These are phyloP conservation scores for Nemapogon koenigi DNA, from an alignment of 2,888 invertebrate genomes.

Conservation along the genomic window DNA sequence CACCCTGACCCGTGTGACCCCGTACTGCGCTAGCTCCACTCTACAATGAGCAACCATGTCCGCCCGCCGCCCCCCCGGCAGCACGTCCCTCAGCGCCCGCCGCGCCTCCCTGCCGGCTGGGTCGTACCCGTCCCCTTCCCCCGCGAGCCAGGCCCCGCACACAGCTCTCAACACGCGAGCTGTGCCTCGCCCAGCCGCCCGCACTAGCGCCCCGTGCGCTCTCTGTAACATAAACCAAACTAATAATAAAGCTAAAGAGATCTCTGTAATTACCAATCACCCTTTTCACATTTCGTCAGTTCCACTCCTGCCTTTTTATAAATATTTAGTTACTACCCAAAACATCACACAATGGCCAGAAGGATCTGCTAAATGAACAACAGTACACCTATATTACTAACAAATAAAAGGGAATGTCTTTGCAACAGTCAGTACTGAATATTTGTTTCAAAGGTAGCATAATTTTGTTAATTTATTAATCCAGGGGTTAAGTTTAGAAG, in stretches of 20 bases:
- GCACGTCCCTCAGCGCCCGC: slow-evolving; percentile 15
- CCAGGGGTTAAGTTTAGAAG: too few relatives aligned
- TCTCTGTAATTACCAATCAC: neutral
- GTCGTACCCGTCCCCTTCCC: neutral
- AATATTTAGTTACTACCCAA: too few relatives aligned
- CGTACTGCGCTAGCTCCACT: slow-evolving; percentile 25
- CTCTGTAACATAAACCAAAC: neutral
- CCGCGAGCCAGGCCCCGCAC: neutral
- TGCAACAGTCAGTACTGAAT: too few relatives aligned
- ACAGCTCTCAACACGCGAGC: slow-evolving; percentile 1
- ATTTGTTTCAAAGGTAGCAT: too few relatives aligned
- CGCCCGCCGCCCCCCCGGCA: slow-evolving; percentile 61
- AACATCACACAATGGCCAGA: too few relatives aligned
- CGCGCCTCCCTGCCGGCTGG: slow-evolving; percentile 2
- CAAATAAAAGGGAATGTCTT: too few relatives aligned
- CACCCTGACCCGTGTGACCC: neutral
- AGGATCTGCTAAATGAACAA: too few relatives aligned
- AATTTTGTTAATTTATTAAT: too few relatives aligned
- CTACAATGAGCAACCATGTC: slow-evolving; percentile 60
- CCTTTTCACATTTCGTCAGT: neutral
- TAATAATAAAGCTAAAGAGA: neutral
- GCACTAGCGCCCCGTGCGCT: neutral
- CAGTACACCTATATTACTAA: too few relatives aligned
- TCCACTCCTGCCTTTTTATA: too few relatives aligned
- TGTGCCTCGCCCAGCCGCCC: neutral